Base-by-base conservation (phyloP, 2,888 invertebrate species). In the Aphrophora alni region DNA sequence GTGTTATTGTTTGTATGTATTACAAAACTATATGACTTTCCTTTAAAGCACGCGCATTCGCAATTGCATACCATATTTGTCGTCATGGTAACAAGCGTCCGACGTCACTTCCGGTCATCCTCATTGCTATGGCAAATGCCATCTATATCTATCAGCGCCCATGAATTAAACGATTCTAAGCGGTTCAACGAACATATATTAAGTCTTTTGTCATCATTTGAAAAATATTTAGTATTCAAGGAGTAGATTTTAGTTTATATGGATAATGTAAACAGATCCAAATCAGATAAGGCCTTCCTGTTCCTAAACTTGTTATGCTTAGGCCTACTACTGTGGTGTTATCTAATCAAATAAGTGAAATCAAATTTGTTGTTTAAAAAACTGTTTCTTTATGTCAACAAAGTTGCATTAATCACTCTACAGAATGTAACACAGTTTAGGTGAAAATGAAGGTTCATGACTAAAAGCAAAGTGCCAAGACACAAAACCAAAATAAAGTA, bases 11-110 rank as follows among this genome's bases (percentile, higher is more conserved):
- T 21, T 59, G 59, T 59, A 59, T 59, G 59, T 59, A 59, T 59
- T 59, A 59, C 59, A 59, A 59, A 59, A 59, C 59, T 59, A 59
- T 59, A 59, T 59, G 59, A 59, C 59, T 59, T 59, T 59, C 59
- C 59, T 59, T 59, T 59, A 59, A 59, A 59, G 59, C 21, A 59
- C 59, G 44, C 44, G 59, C 59, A 59, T 59, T n/a, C 59, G 59
- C 59, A 59, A 59, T 59, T 59, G 59, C 59, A 59, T 59, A 59
- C 59, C 59, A 59, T 59, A 59, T 59, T 59, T 59, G 59, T 21
- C 59, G 12, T n/a, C 12, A 21, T 21, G 21, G 59, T 59, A 59
- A 44, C 4, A 2, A 44, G 12, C 17, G 44, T 44, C 12, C 14
- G 14, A 21, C 59, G 59, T 59, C 59, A 59, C 59, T 59, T 59